A percentile compares a stretch with the other conserved stretches of the same genome.
Evolutionary conservation across 35 echinoderm and acorn worm genomes (phyloP).

Genomic region (Ophioderma brevispina): DNA sequence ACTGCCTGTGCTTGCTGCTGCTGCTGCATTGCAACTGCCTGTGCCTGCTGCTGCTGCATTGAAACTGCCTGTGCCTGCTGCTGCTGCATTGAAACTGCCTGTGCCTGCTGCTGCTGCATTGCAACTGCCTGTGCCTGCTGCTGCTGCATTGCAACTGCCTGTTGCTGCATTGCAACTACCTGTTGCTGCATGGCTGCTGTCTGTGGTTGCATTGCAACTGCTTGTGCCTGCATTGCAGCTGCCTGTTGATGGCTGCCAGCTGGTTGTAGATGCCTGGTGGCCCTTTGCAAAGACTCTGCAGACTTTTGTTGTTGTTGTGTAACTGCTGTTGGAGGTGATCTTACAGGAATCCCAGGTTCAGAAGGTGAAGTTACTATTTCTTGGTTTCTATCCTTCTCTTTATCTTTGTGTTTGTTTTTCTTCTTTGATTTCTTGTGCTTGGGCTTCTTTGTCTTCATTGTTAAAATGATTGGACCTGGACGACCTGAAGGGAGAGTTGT

Average conservation of each 20-base stretch:
- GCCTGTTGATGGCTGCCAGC: too few species aligned
- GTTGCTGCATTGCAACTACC: too few species aligned
- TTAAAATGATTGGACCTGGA: background rate
- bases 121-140: too few species aligned
- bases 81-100: too few species aligned
- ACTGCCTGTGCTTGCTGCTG: background rate
- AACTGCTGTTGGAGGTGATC: background rate
- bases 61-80: too few species aligned
- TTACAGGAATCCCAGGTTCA: background rate
- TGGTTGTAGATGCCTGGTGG: background rate
- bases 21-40: background rate
- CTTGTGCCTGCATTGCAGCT: too few species aligned
- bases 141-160: too few species aligned
- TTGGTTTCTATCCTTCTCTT: background rate
- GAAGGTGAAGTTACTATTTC: background rate
- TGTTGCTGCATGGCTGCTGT: too few species aligned
- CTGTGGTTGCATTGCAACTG: too few species aligned
- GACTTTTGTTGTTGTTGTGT: background rate
- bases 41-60: background rate
- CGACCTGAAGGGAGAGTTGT: background rate
- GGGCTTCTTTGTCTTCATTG: background rate
- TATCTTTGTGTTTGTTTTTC: background rate
- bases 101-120: too few species aligned
- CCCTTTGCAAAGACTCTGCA: background rate
- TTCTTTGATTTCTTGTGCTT: conserved; percentile 3